phyloP scores from a whole-genome alignment of 2,113 vertebrate genomes.

The Antennarius striatus region DNA sequence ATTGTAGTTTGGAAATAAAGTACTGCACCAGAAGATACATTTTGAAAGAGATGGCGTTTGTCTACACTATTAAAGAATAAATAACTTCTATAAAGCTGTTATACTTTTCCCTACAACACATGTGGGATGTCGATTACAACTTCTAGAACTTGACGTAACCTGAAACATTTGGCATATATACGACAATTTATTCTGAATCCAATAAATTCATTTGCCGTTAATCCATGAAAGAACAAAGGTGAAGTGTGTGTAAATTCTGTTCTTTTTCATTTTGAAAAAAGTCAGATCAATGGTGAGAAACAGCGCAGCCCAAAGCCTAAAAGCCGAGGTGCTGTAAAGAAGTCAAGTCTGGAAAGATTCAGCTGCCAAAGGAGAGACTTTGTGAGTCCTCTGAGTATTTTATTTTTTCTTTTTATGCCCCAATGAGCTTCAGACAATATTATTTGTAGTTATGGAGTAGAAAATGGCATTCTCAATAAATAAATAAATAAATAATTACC shows the following conservation, averaged over 20 bases:
- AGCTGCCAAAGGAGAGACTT: slow-evolving; percentile 71
- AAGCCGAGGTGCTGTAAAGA: slow-evolving; percentile 43
- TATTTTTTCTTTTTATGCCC: slow-evolving; percentile 65
- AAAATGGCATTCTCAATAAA: slow-evolving; percentile 75
- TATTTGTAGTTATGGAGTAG: slow-evolving; percentile 73
- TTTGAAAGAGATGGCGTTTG: too few relatives aligned
- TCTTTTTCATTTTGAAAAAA: slow-evolving; percentile 17
- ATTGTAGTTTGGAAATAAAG: too few relatives aligned
- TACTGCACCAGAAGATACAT: too few relatives aligned
- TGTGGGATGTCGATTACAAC: not conserved
- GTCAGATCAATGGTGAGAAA: slow-evolving; percentile 17
- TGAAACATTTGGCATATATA: not conserved
- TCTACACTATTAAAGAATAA: too few relatives aligned
- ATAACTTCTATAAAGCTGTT: not conserved
- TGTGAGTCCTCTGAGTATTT: slow-evolving; percentile 72
- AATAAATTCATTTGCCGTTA: not conserved
- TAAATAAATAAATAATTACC: slow-evolving; percentile 4
- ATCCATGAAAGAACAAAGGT: not conserved
- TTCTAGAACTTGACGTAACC: not conserved
- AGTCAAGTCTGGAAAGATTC: slow-evolving; percentile 71
- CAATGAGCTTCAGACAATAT: slow-evolving; percentile 62
- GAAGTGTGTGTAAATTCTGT: not conserved
- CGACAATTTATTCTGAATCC: not conserved
- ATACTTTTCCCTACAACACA: not conserved
- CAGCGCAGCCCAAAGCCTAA: slow-evolving; percentile 32